phyloP scores from a whole-genome alignment of 1,140 invertebrate genomes.

The Drosophila rufa region DNA sequence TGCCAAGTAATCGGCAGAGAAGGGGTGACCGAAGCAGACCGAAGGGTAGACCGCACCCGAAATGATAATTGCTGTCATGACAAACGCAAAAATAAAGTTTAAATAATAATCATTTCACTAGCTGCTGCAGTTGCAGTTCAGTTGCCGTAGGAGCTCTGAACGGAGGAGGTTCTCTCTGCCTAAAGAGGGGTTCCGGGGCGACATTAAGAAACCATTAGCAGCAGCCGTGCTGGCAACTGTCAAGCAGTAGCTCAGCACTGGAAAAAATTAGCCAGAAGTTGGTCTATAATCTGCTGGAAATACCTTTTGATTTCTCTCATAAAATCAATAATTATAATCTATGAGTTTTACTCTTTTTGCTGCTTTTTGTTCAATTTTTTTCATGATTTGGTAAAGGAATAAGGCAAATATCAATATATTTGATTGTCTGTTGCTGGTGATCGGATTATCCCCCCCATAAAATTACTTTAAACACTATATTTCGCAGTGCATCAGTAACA shows the following conservation, averaged over 20 bases:
- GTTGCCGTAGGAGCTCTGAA: background rate
- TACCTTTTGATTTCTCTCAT: background rate
- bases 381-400: no score
- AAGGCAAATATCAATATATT: no score
- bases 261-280: background rate
- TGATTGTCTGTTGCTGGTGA: no score
- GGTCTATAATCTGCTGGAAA: background rate
- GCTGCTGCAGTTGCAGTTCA: slow-evolving; percentile 34
- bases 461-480: background rate
- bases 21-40: background rate
- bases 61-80: slow-evolving; percentile 80
- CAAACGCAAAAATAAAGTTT: slow-evolving; percentile 79
- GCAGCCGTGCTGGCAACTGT: slow-evolving; percentile 57
- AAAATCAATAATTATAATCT: background rate
- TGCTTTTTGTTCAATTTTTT: no score
- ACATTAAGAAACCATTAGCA: slow-evolving; percentile 82
- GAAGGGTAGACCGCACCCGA: slow-evolving; percentile 32
- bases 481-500: slow-evolving; percentile 15
- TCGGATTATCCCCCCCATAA: no score
- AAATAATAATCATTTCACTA: slow-evolving; percentile 78
- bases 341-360: background rate
- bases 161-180: slow-evolving; percentile 16
- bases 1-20: slow-evolving; percentile 37
- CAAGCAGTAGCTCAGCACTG: slow-evolving; percentile 30
- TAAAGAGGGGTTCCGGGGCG: slow-evolving; percentile 24